Evolutionary conservation across 2,113 vertebrate species (phyloP).

Genomic region (Pollachius pollachius): DNA sequence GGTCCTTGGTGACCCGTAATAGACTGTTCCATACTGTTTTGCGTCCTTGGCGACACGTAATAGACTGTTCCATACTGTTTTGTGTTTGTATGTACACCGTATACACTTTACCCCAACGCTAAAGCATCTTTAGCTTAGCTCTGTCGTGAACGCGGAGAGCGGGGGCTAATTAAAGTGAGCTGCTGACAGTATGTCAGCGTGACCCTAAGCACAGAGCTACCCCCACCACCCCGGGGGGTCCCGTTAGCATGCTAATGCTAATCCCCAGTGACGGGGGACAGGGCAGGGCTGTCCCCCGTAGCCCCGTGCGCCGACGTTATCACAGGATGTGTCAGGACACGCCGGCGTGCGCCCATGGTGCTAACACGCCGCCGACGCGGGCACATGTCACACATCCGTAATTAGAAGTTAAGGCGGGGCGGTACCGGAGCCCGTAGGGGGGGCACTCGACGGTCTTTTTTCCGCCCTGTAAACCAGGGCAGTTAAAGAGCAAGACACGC

Average conservation of each 20-base stretch:
- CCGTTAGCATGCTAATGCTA: conserved; percentile 74
- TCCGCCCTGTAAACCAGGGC: conserved; percentile 21
- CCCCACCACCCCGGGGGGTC: conserved; percentile 40
- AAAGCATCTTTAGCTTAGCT: conserved; percentile 2
- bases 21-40: too few species aligned
- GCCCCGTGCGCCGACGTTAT: conserved; percentile 51
- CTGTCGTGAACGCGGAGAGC: conserved; percentile 40
- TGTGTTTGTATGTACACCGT: background rate
- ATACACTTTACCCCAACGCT: background rate
- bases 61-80: too few species aligned
- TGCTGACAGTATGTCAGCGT: conserved; percentile 63
- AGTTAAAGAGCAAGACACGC: conserved; percentile 58
- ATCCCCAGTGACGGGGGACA: conserved; percentile 71
- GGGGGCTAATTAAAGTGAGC: conserved; percentile 64
- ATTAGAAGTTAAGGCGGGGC: conserved; percentile 70
- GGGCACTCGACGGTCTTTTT: conserved; percentile 50
- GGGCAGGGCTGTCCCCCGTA: conserved; percentile 64
- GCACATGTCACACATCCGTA: conserved; percentile 71
- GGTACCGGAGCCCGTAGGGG: conserved; percentile 50
- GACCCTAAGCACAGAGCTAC: conserved; percentile 46
- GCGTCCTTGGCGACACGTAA: too few species aligned
- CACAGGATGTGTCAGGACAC: conserved; percentile 67
- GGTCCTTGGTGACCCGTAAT: too few species aligned
- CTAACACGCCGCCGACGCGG: conserved; percentile 64
- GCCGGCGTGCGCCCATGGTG: conserved; percentile 57